These are phyloP conservation scores for Pygoscelis adeliae DNA, from an alignment of 2,113 vertebrate species.

Conservation along the genomic window DNA sequence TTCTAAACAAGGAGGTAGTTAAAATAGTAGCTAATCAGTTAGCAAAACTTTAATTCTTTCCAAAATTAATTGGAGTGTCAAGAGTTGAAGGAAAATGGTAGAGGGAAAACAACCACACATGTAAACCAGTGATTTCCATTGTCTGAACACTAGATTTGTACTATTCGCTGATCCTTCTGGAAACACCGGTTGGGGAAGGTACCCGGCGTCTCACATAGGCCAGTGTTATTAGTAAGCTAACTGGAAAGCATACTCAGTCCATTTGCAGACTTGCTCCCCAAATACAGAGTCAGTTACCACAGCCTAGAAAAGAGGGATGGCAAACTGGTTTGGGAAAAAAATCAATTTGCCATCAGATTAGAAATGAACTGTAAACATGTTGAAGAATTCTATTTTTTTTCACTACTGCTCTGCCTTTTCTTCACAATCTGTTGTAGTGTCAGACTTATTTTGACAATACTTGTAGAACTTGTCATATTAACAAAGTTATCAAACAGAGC, in stretches of 20 bases:
- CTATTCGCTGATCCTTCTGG: not conserved
- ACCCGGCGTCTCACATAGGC: not conserved
- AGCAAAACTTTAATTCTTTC: not conserved
- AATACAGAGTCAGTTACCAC: not conserved
- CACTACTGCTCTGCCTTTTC: conserved; percentile 63
- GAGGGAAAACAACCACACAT: not conserved
- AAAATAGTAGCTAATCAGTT: not conserved
- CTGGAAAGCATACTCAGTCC: not conserved
- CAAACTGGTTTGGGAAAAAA: conserved; percentile 41
- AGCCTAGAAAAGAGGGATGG: not conserved
- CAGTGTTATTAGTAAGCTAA: not conserved
- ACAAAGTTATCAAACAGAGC: conserved; percentile 5
- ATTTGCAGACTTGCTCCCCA: not conserved
- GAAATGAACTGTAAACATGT: conserved; percentile 62
- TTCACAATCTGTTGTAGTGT: conserved; percentile 62
- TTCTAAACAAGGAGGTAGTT: not conserved
- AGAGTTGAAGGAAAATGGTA: not conserved
- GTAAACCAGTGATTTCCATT: not conserved
- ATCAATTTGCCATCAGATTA: conserved; percentile 58
- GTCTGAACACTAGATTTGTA: not conserved
- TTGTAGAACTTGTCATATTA: conserved; percentile 65
- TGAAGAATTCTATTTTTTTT: conserved; percentile 51
- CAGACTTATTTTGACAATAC: conserved; percentile 72
- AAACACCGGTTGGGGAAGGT: not conserved
- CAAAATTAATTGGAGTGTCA: not conserved